Conservation (phyloP, 2,113 vertebrate species). For the Muntiacus muntjak region DNA sequence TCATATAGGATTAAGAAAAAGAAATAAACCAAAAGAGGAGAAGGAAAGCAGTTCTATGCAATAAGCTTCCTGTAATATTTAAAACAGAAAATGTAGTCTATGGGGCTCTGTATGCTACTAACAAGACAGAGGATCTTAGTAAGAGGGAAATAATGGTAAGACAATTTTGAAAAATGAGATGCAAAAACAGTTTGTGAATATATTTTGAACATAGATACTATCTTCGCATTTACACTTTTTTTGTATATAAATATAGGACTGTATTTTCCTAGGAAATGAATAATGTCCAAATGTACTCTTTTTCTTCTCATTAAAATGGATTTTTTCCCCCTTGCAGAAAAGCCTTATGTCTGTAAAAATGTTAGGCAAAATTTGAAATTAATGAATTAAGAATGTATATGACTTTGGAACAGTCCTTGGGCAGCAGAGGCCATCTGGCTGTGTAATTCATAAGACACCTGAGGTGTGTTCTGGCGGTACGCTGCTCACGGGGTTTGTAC, state of each 20-base stretch:
- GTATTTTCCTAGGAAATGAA: neutral
- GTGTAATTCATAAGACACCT: neutral
- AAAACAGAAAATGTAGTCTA: neutral
- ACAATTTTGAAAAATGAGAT: neutral
- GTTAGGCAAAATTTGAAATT: conserved; percentile 12
- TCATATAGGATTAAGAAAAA: neutral
- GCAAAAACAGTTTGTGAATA: neutral
- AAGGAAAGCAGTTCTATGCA: neutral
- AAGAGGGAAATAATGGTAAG: neutral
- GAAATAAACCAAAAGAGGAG: neutral
- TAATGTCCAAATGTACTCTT: neutral
- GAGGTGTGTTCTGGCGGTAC: neutral
- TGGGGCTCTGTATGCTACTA: neutral
- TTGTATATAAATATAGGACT: neutral
- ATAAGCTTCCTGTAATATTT: neutral
- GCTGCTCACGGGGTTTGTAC: neutral
- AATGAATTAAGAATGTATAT: conserved; percentile 30
- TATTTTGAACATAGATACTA: neutral
- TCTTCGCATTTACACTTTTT: neutral
- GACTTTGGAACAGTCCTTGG: neutral
- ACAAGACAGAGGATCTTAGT: neutral
- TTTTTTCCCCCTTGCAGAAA: neutral
- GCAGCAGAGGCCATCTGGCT: conserved; percentile 35
- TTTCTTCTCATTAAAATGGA: conserved; percentile 21
- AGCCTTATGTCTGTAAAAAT: neutral